Conservation (phyloP, 2,797 vertebrate species). For the Rhodeus uyekii region DNA sequence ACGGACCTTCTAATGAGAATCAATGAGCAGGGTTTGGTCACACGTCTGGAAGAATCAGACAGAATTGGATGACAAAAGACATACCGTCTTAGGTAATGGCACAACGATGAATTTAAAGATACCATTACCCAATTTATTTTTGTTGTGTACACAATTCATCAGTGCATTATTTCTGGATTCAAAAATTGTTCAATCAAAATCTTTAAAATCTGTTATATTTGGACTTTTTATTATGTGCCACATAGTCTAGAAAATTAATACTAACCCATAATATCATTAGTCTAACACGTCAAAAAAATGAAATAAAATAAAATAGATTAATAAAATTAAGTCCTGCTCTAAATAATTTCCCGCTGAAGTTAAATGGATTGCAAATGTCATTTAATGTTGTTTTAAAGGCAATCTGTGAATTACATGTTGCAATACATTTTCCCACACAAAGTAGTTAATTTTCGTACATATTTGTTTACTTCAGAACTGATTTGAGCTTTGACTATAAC, state of each 20-base stretch:
- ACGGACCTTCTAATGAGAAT: conserved; percentile 24
- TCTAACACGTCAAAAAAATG: neutral
- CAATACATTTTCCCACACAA: neutral
- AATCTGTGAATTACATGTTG: neutral
- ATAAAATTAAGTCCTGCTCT: neutral
- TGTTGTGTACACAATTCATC: neutral
- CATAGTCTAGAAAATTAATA: neutral
- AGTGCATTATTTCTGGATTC: neutral
- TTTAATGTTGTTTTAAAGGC: neutral
- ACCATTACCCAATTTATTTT: neutral
- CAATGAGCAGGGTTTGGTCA: conserved; percentile 38
- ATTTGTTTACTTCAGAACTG: neutral
- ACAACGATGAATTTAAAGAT: neutral
- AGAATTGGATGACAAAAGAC: conserved; percentile 13
- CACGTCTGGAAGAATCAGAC: neutral
- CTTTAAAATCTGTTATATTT: neutral
- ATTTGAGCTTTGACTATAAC: neutral
- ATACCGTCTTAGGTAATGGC: neutral
- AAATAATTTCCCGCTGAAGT: neutral
- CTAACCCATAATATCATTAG: neutral
- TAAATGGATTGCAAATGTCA: neutral
- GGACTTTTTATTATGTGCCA: neutral
- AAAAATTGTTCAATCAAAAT: neutral
- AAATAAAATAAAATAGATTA: neutral
- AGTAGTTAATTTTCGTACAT: neutral